Evolutionary conservation across 2,113 vertebrate genomes (phyloP).

Genomic region (Cavia porcellus): DNA sequence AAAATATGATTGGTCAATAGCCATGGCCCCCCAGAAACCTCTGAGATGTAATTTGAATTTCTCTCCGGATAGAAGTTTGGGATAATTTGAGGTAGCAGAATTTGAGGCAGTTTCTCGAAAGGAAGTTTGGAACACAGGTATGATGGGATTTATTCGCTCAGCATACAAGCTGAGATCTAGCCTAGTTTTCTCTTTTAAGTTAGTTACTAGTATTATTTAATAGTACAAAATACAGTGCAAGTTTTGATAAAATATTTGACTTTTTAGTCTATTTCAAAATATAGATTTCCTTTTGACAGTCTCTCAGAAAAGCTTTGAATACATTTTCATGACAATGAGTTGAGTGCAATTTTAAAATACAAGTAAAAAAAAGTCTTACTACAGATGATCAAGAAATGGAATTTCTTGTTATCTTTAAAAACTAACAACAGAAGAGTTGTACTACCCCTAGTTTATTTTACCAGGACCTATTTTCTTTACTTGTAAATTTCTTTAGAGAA

Average conservation of each 20-base stretch:
- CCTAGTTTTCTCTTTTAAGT: not conserved
- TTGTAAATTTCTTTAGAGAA: slow-evolving; percentile 29
- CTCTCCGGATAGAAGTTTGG: slow-evolving; percentile 6
- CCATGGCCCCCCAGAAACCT: not conserved
- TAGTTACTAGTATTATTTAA: slow-evolving; percentile 31
- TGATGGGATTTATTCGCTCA: not conserved
- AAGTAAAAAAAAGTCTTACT: not conserved
- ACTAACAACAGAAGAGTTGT: not conserved
- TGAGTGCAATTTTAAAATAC: slow-evolving; percentile 55
- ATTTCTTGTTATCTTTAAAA: slow-evolving; percentile 42
- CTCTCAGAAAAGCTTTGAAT: slow-evolving; percentile 3
- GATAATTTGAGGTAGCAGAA: slow-evolving; percentile 31
- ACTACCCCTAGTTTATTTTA: not conserved
- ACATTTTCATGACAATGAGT: not conserved
- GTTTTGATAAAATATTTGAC: slow-evolving; percentile 28
- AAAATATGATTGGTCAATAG: slow-evolving; percentile 35
- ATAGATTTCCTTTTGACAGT: not conserved
- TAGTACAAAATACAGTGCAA: not conserved
- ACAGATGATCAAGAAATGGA: not conserved
- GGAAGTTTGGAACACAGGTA: not conserved
- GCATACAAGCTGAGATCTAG: not conserved
- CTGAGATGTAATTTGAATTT: slow-evolving; percentile 25
- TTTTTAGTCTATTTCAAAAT: slow-evolving; percentile 33
- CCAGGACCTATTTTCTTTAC: not conserved
- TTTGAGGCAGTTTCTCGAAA: slow-evolving; percentile 48